Conservation (phyloP, 2,113 vertebrate genomes). For the Callipepla californica region DNA sequence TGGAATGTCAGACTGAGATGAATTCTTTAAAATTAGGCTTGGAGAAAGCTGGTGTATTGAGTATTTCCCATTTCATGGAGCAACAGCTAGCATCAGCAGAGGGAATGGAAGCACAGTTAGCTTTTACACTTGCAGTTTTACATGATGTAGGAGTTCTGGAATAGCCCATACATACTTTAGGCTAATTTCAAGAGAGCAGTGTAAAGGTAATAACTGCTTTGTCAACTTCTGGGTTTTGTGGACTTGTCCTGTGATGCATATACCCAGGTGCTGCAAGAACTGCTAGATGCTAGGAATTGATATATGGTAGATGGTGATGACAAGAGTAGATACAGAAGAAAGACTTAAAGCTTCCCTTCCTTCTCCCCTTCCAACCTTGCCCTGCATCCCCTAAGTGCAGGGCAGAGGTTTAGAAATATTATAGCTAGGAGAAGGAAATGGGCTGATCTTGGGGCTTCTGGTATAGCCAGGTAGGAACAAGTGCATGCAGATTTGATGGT, state of each 20-base stretch:
- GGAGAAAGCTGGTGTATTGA: not conserved
- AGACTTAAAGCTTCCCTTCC: not conserved
- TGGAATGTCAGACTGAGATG: not conserved
- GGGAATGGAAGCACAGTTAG: not conserved
- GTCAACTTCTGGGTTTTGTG: not conserved
- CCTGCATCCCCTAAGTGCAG: not conserved
- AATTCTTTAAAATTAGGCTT: not conserved
- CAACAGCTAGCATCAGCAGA: not conserved
- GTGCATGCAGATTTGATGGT: not conserved
- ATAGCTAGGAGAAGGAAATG: not conserved
- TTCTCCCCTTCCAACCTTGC: not conserved
- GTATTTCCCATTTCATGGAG: not conserved
- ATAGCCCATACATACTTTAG: not conserved
- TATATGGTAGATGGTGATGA: not conserved
- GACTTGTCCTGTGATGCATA: not conserved
- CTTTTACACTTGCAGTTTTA: slow-evolving; percentile 13
- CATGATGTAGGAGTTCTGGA: not conserved
- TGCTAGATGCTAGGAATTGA: not conserved
- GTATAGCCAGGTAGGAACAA: not conserved
- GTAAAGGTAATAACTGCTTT: not conserved
- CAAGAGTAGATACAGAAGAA: not conserved
- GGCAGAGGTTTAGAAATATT: not conserved
- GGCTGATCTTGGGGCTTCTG: not conserved
- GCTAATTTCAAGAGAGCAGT: not conserved
- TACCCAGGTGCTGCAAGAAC: not conserved